Percentiles rank a stretch among this genome's conserved stretches.
Conservation (phyloP, 2,797 vertebrate species). For the Leuciscus waleckii region DNA sequence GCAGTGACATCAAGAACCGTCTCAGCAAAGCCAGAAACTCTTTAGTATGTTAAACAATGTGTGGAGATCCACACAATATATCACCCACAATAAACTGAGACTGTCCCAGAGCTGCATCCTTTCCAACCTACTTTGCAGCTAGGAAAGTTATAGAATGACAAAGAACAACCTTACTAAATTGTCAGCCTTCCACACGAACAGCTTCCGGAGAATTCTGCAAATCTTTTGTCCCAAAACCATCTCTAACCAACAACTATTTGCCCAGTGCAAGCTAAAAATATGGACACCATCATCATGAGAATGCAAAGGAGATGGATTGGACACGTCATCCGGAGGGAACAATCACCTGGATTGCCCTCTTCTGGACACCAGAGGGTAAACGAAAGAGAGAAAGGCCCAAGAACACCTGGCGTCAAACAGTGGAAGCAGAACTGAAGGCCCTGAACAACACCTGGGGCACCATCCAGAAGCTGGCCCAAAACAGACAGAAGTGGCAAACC, state of each 20-base stretch:
- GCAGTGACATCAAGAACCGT: neutral
- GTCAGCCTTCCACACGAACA: neutral
- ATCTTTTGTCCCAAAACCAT: neutral
- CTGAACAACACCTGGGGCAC: neutral
- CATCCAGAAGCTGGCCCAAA: neutral
- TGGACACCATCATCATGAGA: too few species aligned
- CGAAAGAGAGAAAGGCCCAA: neutral
- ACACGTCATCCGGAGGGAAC: neutral
- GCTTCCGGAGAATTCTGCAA: neutral
- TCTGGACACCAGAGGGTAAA: neutral
- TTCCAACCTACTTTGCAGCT: too few species aligned
- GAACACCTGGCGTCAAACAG: neutral
- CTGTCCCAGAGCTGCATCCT: too few species aligned
- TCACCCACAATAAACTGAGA: too few species aligned
- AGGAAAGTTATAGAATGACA: too few species aligned
- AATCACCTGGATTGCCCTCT: neutral
- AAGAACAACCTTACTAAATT: neutral
- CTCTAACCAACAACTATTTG: neutral
- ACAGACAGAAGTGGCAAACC: too few species aligned
- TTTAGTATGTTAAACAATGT: too few species aligned
- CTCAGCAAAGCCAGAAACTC: too few species aligned
- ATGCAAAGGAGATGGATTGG: neutral
- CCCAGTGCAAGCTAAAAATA: neutral
- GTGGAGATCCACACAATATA: too few species aligned
- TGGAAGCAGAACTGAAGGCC: neutral